phyloP scores from a whole-genome alignment of 2,888 invertebrate species.

The Drosophila fulvimacula region DNA sequence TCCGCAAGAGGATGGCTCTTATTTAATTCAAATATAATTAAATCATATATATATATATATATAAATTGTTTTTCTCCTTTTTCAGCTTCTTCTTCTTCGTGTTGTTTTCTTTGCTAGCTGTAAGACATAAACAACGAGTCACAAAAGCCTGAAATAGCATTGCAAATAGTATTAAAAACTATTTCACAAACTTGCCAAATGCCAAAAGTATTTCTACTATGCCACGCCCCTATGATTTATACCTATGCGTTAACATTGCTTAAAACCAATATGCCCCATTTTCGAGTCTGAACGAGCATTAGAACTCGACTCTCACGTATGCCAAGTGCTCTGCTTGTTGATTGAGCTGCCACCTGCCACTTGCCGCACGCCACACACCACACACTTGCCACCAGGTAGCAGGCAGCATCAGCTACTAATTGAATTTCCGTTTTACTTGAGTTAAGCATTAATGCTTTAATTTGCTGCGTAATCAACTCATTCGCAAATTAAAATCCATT shows the following conservation, averaged over 20 bases:
- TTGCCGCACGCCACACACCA: constrained; percentile 17
- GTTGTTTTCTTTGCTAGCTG: constrained; percentile 11
- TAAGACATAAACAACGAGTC: constrained; percentile 56
- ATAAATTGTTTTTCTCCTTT: background rate
- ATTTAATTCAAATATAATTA: constrained; percentile 1
- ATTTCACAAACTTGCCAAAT: constrained; percentile 23
- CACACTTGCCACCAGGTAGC: constrained; percentile 13
- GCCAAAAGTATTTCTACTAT: no score
- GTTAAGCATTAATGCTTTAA: constrained; percentile 30
- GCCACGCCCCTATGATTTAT: background rate
- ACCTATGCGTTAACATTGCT: background rate
- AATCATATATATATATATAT: background rate
- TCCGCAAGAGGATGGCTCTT: background rate
- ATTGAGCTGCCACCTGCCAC: constrained; percentile 38
- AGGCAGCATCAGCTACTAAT: constrained; percentile 21
- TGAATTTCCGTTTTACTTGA: constrained; percentile 14
- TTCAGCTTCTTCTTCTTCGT: background rate
- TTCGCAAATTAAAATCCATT: constrained; percentile 10
- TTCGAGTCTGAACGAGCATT: no score
- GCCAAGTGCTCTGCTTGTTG: constrained; percentile 25
- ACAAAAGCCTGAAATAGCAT: constrained; percentile 45
- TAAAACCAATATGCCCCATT: background rate
- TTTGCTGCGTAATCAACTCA: constrained; percentile 35
- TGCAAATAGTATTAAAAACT: constrained; percentile 26
- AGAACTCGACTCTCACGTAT: constrained; percentile 20